Conservation (phyloP, 2,797 vertebrate genomes). For the Aeoliscus strigatus region DNA sequence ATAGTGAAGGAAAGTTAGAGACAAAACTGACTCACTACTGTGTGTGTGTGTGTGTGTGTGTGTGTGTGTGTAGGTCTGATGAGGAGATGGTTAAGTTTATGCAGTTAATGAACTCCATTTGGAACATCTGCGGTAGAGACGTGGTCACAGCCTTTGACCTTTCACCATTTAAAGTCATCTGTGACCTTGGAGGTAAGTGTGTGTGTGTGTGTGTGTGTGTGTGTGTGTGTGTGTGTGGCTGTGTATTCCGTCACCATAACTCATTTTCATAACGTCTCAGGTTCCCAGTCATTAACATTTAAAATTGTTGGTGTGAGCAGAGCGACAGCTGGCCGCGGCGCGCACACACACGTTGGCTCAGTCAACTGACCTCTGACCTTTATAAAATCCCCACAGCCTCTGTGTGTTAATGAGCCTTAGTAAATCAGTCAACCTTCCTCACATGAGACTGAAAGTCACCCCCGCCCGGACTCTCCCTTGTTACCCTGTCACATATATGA, state of each 20-base stretch:
- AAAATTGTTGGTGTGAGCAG: conserved; percentile 25
- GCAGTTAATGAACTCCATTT: conserved; percentile 81
- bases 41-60: conserved; percentile 23
- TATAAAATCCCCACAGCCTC: conserved; percentile 6
- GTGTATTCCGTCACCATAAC: conserved; percentile 6
- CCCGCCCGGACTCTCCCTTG: conserved; percentile 13
- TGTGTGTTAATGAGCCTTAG: conserved; percentile 23
- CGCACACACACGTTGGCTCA: conserved; percentile 17
- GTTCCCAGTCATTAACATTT: conserved; percentile 55
- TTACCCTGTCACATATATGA: not conserved
- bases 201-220: conserved; percentile 15
- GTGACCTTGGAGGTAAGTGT: conserved; percentile 79
- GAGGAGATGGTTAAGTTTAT: conserved; percentile 83
- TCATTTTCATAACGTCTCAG: conserved; percentile 39
- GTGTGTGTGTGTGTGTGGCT: conserved; percentile 6
- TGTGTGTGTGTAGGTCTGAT: conserved; percentile 75
- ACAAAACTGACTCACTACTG: conserved; percentile 10
- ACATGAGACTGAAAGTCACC: conserved; percentile 26
- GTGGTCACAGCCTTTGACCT: conserved; percentile 78
- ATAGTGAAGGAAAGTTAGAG: not conserved
- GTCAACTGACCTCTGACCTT: conserved; percentile 29
- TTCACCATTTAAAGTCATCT: conserved; percentile 72
- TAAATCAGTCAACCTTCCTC: conserved; percentile 28
- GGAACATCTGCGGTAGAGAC: conserved; percentile 80
- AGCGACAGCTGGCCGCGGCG: conserved; percentile 29